A percentile compares a stretch with the other conserved stretches of the same genome.
Conservation (phyloP, 2,797 vertebrate genomes). For the Helicolenus hilgendorfi region DNA sequence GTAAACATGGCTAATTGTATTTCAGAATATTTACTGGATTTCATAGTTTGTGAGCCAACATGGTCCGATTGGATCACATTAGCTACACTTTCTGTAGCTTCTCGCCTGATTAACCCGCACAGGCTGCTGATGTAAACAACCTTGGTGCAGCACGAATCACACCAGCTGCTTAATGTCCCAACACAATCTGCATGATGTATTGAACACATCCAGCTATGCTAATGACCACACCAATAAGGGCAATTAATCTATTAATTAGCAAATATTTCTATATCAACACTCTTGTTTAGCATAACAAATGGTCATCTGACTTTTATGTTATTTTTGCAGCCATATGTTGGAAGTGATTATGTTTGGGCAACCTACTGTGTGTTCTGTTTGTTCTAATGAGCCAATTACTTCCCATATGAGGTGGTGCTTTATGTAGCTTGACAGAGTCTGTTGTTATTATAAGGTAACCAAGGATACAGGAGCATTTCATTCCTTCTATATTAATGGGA, state of each 20-base stretch:
- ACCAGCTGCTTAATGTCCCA: background rate
- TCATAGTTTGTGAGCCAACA: background rate
- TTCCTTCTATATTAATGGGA: background rate
- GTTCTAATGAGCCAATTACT: background rate
- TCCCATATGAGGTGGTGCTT: background rate
- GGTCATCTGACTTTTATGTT: background rate
- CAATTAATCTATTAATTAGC: constrained; percentile 1
- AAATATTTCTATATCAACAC: background rate
- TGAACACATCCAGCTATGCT: background rate
- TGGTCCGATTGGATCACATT: constrained; percentile 6
- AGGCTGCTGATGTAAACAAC: constrained; percentile 13
- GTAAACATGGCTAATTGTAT: background rate
- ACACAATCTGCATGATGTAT: background rate
- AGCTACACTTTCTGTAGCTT: background rate
- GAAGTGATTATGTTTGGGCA: background rate
- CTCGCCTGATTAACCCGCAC: constrained; percentile 9
- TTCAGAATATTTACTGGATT: background rate
- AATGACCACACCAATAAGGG: background rate
- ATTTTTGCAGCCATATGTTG: background rate
- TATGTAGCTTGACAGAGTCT: background rate
- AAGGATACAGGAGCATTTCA: background rate
- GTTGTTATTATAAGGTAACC: background rate
- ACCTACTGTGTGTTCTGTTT: background rate
- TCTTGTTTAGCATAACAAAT: background rate
- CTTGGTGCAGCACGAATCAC: background rate